A percentile compares a stretch with the other conserved stretches of the same genome.
These are phyloP conservation scores for Polietes domitor DNA, from an alignment of 2,888 invertebrate genomes.

Conservation along the genomic window DNA sequence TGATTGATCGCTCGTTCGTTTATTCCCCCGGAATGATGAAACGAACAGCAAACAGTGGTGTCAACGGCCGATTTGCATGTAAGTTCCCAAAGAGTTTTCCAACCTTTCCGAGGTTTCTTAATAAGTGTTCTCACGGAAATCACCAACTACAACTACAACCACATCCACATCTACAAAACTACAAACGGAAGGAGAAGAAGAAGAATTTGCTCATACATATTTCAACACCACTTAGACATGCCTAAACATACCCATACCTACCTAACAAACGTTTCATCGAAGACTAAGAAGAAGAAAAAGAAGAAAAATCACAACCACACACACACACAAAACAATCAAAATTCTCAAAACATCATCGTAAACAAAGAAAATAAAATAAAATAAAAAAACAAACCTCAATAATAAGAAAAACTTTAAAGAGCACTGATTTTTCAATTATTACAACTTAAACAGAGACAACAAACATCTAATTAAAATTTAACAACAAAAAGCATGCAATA, in stretches of 20 bases:
- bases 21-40: not conserved
- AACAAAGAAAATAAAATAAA: slow-evolving; percentile 50
- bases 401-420: slow-evolving; percentile 61
- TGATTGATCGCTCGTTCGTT: not conserved
- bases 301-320: no score
- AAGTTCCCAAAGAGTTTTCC: slow-evolving; percentile 16
- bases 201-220: slow-evolving; percentile 18
- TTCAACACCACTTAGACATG: slow-evolving; percentile 7
- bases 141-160: not conserved
- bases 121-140: slow-evolving; percentile 1
- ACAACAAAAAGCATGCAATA: slow-evolving; percentile 63
- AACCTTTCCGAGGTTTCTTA: not conserved
- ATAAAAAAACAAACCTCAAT: slow-evolving; percentile 63
- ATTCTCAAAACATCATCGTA: slow-evolving; percentile 57
- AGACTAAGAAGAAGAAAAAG: not conserved
- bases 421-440: slow-evolving; percentile 69
- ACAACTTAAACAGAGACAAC: slow-evolving; percentile 51
- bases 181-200: no score
- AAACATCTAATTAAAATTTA: slow-evolving; percentile 46
- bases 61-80: not conserved
- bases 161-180: not conserved
- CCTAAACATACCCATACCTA: no score
- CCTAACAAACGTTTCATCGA: slow-evolving; percentile 3
- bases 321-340: slow-evolving; percentile 62
- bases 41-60: not conserved